Conservation (phyloP, 2,113 vertebrate species). For the Climacteris rufus region DNA sequence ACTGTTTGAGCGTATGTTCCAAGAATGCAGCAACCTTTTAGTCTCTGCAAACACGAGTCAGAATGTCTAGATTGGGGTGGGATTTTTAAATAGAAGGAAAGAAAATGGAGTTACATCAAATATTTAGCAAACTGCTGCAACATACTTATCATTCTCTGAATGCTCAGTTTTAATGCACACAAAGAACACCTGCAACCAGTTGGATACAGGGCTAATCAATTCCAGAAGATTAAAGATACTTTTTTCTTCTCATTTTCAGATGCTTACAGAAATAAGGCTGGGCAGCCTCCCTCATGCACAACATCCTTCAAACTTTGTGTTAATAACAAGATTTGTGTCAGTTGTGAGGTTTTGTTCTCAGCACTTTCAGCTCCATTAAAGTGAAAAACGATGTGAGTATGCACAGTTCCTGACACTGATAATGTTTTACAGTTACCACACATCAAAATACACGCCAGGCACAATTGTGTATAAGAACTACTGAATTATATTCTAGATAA, state of each 20-base stretch:
- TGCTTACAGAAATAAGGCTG: neutral
- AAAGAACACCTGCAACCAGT: neutral
- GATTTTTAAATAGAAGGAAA: neutral
- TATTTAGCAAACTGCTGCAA: slow-evolving; percentile 11
- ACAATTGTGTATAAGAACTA: neutral
- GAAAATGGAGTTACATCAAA: slow-evolving; percentile 2
- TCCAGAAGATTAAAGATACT: neutral
- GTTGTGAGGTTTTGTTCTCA: slow-evolving; percentile 22
- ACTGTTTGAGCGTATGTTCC: neutral
- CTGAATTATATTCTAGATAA: slow-evolving; percentile 48
- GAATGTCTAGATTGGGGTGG: neutral
- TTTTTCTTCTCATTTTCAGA: slow-evolving; percentile 4
- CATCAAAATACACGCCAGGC: slow-evolving; percentile 17
- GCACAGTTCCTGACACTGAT: slow-evolving; percentile 26
- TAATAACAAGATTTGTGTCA: slow-evolving; percentile 43
- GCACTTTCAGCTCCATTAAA: slow-evolving; percentile 20
- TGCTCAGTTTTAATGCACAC: slow-evolving; percentile 1
- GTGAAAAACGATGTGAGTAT: neutral
- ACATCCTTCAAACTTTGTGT: neutral
- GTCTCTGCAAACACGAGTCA: neutral
- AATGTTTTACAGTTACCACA: slow-evolving; percentile 46
- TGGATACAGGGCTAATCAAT: neutral
- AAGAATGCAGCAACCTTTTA: neutral
- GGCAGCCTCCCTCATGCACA: neutral
- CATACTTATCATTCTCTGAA: neutral